Evolutionary conservation across 2,113 vertebrate genomes (phyloP).

Genomic region (Baryphthengus martii): DNA sequence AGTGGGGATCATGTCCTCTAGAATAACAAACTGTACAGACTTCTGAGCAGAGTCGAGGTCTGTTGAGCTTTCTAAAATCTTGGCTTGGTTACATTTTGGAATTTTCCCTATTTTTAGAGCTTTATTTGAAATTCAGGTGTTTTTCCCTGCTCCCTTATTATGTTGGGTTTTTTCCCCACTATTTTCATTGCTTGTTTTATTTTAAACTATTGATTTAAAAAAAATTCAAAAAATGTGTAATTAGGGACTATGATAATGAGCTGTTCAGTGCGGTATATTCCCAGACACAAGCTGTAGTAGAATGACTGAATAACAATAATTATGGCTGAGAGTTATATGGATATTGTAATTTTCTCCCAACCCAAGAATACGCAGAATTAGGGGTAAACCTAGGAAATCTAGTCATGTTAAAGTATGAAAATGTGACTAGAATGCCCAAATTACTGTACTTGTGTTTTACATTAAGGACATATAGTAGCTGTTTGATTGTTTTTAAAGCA

Average conservation of each 20-base stretch:
- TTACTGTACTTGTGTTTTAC: background rate
- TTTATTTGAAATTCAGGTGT: background rate
- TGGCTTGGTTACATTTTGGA: background rate
- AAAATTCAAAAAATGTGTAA: background rate
- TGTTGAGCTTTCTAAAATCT: background rate
- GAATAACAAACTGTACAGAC: background rate
- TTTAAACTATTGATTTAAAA: background rate
- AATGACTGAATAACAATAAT: conserved; percentile 32
- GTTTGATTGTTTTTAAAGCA: background rate
- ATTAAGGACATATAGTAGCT: background rate
- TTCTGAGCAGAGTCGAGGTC: background rate
- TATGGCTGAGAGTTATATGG: background rate
- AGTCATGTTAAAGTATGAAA: background rate
- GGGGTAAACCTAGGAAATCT: background rate
- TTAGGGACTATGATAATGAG: background rate
- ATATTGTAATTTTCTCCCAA: conserved; percentile 14
- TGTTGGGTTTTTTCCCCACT: background rate
- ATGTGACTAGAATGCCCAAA: background rate
- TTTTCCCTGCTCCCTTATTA: background rate
- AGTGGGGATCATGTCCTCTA: background rate
- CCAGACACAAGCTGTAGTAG: background rate
- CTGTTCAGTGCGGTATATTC: background rate
- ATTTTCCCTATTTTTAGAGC: background rate
- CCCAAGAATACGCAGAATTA: background rate
- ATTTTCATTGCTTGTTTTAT: background rate